A percentile compares a stretch with the other conserved stretches of the same genome.
Evolutionary conservation across 2,888 invertebrate species (phyloP).

Genomic region (Julus scandinavius): DNA sequence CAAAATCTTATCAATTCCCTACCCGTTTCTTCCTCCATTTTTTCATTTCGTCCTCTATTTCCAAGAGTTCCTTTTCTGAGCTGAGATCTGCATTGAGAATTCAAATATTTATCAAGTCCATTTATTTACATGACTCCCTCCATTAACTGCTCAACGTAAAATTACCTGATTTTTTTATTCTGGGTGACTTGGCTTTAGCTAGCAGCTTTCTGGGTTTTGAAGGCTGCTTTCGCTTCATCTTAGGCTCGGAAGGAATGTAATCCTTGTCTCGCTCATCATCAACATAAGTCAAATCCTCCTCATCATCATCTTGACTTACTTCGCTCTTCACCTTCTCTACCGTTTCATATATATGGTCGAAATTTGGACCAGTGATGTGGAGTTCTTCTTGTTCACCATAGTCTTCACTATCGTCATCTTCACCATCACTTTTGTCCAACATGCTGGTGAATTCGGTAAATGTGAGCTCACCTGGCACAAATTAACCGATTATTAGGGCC

Average conservation of each 20-base stretch:
- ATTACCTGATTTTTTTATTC: not conserved
- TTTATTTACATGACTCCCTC: not conserved
- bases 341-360: not conserved
- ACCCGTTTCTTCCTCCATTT: constrained; percentile 13
- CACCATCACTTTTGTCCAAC: constrained; percentile 64
- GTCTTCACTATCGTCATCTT: constrained; percentile 45
- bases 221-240: constrained; percentile 45
- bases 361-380: not conserved
- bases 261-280: constrained; percentile 54
- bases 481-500: not conserved
- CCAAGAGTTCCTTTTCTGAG: constrained; percentile 48
- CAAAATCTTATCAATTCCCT: not conserved
- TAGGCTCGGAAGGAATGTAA: constrained; percentile 25
- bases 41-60: constrained; percentile 48
- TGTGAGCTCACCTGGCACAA: constrained; percentile 73
- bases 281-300: constrained; percentile 45
- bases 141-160: not conserved
- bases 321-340: constrained; percentile 28
- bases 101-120: not conserved
- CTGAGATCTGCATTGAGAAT: not conserved
- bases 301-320: constrained; percentile 50
- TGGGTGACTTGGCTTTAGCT: not conserved
- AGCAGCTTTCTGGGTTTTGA: constrained; percentile 40
- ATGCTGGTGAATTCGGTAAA: constrained; percentile 73
- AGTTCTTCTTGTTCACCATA: constrained; percentile 9